Base-by-base conservation (phyloP, 2,113 vertebrate genomes). In the Hiodon alosoides region DNA sequence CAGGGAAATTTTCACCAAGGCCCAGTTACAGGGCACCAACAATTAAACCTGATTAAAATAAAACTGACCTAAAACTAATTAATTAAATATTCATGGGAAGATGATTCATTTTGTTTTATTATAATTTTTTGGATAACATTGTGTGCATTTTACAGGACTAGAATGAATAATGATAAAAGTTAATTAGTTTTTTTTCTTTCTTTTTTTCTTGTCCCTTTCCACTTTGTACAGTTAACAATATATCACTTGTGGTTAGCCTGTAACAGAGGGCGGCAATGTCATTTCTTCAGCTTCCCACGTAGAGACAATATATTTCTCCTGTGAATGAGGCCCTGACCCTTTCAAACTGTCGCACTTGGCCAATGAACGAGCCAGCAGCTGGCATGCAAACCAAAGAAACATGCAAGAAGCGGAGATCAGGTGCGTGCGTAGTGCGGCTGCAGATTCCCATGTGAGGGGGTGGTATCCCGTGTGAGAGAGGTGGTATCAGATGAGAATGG, bases 41-140 rank as follows among this genome's bases (percentile, higher is more conserved):
- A 50, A 61, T 72, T 62, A 72, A 72, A 62, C 16, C 17, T 47
- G 59, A 31, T 31, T 31, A 31, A 31, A 31, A 31, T 31, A 31
- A 31, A 31, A 31, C 31, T 31, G 31, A 31, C 31, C 31, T 31
- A 31, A 31, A 31, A 31, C 31, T 31, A 71, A 72, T 61, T 60
- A 61, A 62, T 72, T 58, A 61, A 72, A 72, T 10, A 52, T 17
- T 61, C n/a, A 7, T 7, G 54, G 59, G n/a, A 61, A 62, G 48
- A 57, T 2, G 14, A 72, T 47, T 51, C 13, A 7, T 71, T 60
- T 59, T 50, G n/a, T 17, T 72, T 61, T 62, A 62, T 72, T 61
- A 72, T 61, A 61, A 16, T 62, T 51, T 4, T 72, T 72, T 72
- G n/a, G 59, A 71, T 50, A 71, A n/a, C 13, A 47, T 48, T 50